Percentiles rank a stretch among this genome's conserved stretches.
Evolutionary conservation across 2,888 invertebrate genomes (phyloP).

Genomic region (Bruchidius siliquastri): DNA sequence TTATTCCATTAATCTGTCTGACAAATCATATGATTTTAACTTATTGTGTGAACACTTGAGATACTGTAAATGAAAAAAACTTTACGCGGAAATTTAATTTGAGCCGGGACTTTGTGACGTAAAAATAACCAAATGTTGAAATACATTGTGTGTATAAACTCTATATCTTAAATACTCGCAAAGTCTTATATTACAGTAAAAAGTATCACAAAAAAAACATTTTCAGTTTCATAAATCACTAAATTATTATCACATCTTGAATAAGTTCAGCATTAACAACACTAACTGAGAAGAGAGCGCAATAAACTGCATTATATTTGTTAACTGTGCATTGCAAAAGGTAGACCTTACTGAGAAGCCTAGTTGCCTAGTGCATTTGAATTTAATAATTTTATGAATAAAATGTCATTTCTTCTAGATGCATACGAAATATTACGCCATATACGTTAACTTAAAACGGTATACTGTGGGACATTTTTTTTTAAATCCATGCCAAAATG

Average conservation of each 20-base stretch:
- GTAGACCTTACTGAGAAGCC: not conserved
- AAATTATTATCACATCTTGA: slow-evolving; percentile 42
- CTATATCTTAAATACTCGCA: slow-evolving; percentile 31
- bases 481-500: too few relatives aligned
- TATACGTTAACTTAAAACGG: too few relatives aligned
- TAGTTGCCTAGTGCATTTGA: not conserved
- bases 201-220: slow-evolving; percentile 37
- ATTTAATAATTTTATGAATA: not conserved
- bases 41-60: not conserved
- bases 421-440: too few relatives aligned
- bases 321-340: not conserved
- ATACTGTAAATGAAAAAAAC: not conserved
- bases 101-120: not conserved
- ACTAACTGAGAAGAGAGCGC: not conserved
- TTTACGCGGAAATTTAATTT: not conserved
- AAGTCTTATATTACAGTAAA: slow-evolving; percentile 32
- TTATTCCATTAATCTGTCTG: not conserved
- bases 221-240: slow-evolving; percentile 39
- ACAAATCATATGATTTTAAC: not conserved
- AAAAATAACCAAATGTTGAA: not conserved
- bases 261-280: slow-evolving; percentile 25
- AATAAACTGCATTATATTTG: not conserved
- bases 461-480: too few relatives aligned
- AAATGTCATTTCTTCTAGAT: too few relatives aligned
- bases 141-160: slow-evolving; percentile 19